Evolutionary conservation across 2,797 vertebrate genomes (phyloP).

Genomic region (Pantherophis vulpinus): DNA sequence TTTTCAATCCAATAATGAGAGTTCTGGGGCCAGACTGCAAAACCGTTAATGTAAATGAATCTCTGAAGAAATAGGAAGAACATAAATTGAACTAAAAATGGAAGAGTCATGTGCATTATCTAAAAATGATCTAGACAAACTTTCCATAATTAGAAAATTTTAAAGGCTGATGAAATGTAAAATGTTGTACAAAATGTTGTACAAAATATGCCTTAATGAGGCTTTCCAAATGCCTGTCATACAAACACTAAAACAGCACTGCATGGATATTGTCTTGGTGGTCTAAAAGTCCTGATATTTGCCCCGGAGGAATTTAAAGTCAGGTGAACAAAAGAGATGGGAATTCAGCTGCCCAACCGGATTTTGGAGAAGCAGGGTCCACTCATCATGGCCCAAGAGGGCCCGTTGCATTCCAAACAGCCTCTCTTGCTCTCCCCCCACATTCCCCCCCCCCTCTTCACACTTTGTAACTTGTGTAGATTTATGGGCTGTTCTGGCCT

Average conservation of each 20-base stretch:
- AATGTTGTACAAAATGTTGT: not conserved
- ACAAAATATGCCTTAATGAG: not conserved
- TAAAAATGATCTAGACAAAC: not conserved
- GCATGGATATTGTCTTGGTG: not conserved
- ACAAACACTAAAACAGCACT: not conserved
- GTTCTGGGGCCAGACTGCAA: not conserved
- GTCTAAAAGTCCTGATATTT: not conserved
- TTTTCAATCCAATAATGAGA: not conserved
- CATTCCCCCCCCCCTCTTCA: no score
- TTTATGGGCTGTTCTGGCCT: not conserved
- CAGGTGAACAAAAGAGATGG: not conserved
- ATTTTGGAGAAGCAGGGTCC: not conserved
- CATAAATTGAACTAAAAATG: not conserved
- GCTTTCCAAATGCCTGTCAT: not conserved
- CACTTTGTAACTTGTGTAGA: not conserved
- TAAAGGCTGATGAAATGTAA: not conserved
- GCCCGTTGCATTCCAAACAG: not conserved
- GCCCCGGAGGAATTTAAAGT: not conserved
- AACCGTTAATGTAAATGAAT: not conserved
- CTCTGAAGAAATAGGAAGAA: not conserved
- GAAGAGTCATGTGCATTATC: not conserved
- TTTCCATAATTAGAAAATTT: not conserved
- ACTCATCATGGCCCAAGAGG: accelerated
- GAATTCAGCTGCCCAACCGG: not conserved
- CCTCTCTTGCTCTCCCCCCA: no score